Percentiles rank a stretch among this genome's conserved stretches.
Conservation (phyloP, 1,140 invertebrate genomes). For the Monochamus saltuarius region DNA sequence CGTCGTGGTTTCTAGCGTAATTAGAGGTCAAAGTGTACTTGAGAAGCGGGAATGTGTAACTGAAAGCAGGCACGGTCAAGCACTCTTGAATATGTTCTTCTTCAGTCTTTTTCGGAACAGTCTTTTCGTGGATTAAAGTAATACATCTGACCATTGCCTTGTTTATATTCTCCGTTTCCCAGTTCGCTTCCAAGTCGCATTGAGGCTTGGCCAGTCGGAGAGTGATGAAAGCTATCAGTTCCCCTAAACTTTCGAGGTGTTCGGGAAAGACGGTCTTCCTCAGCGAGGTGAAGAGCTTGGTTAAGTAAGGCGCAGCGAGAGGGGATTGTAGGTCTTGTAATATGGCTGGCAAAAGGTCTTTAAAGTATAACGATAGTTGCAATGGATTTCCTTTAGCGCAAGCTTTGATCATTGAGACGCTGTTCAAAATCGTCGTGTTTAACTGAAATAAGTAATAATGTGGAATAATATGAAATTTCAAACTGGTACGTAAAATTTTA, state of each 20-base stretch:
- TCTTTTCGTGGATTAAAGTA: conserved; percentile 56
- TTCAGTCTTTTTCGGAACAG: conserved; percentile 32
- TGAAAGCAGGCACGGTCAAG: conserved; percentile 72
- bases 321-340: conserved; percentile 67
- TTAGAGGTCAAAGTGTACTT: conserved; percentile 62
- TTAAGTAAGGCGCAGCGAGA: conserved; percentile 65
- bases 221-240: conserved; percentile 67
- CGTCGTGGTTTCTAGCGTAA: conserved; percentile 57
- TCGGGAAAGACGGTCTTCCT: conserved; percentile 56
- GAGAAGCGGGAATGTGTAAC: conserved; percentile 81
- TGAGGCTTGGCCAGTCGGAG: conserved; percentile 72
- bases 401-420: conserved; percentile 65
- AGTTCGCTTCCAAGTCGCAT: conserved; percentile 74
- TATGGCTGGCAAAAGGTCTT: conserved; percentile 63
- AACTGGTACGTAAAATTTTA: too few relatives aligned
- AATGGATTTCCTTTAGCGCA: conserved; percentile 62
- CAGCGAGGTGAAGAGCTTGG: conserved; percentile 63
- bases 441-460: conserved; percentile 54
- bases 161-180: conserved; percentile 68
- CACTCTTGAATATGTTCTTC: conserved; percentile 32
- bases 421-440: conserved; percentile 61
- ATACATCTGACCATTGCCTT: conserved; percentile 58
- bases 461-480: too few relatives aligned
- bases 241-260: conserved; percentile 55
- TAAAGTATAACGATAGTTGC: conserved; percentile 64